Conservation (phyloP, 2,797 vertebrate genomes). For the Ctenopoma multispine region DNA sequence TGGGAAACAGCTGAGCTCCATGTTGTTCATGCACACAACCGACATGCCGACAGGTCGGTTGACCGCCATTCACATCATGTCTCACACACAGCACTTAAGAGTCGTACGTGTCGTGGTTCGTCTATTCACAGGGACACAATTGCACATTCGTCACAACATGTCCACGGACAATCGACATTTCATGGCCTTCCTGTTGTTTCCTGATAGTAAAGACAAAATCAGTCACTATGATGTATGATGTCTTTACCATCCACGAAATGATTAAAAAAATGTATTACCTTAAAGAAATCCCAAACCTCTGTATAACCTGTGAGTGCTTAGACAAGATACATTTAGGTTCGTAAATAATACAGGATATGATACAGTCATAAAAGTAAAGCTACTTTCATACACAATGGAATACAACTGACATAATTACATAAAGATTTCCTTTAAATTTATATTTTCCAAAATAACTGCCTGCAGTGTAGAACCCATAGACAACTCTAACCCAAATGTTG, state of each 20-base stretch:
- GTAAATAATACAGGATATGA: no score
- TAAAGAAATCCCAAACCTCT: conserved; percentile 5
- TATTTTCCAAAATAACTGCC: no score
- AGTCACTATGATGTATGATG: conserved; percentile 9
- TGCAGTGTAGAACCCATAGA: no score
- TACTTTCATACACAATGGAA: no score
- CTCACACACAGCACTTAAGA: not conserved
- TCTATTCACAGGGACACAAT: conserved; percentile 32
- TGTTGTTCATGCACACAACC: not conserved
- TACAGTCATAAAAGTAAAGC: no score
- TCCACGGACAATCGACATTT: conserved; percentile 38
- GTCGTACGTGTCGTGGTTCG: not conserved
- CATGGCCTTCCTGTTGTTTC: conserved; percentile 41
- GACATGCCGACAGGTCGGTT: no score
- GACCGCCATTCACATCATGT: not conserved
- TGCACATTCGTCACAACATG: conserved; percentile 21
- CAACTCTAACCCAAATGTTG: no score
- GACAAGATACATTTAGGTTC: no score
- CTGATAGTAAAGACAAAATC: conserved; percentile 25
- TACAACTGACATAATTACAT: no score
- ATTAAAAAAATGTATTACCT: conserved; percentile 3
- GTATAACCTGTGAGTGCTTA: not conserved
- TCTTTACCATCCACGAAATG: conserved; percentile 4
- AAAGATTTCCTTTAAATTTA: no score
- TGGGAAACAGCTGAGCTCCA: conserved; percentile 15